phyloP scores from a whole-genome alignment of 1,140 invertebrate genomes.

The Holotrichia oblita region DNA sequence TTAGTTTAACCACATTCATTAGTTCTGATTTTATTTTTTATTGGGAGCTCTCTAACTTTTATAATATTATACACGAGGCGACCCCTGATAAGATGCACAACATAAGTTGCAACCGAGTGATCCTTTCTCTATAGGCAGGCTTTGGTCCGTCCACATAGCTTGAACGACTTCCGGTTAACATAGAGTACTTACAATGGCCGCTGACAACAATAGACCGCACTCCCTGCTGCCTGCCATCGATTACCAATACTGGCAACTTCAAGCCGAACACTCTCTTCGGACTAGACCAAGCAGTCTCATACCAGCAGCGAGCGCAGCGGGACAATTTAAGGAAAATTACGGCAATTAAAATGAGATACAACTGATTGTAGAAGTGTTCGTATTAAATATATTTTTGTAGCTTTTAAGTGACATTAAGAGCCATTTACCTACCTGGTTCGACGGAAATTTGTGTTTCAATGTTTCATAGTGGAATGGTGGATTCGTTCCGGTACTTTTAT shows the following conservation, averaged over 20 bases:
- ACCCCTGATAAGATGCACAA: neutral
- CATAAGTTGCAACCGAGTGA: neutral
- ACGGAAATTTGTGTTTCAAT: no score
- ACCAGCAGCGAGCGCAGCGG: neutral
- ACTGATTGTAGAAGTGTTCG: neutral
- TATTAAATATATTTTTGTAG: no score
- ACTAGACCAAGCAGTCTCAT: neutral
- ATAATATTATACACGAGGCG: no score
- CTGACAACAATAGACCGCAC: slow-evolving; percentile 48
- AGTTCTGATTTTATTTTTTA: no score
- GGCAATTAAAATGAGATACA: neutral
- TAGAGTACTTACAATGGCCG: slow-evolving; percentile 48
- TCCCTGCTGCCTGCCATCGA: slow-evolving; percentile 46
- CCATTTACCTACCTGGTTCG: no score
- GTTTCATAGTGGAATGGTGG: no score
- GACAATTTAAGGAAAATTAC: neutral
- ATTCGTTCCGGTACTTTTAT: no score
- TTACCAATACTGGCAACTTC: slow-evolving; percentile 46
- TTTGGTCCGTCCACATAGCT: slow-evolving; percentile 27
- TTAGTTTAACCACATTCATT: no score
- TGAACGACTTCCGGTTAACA: slow-evolving; percentile 44
- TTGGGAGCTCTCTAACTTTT: no score
- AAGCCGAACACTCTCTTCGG: slow-evolving; percentile 44
- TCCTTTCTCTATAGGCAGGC: slow-evolving; percentile 1
- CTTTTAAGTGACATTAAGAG: no score